phyloP scores from a whole-genome alignment of 2,797 vertebrate genomes.

The Erethizon dorsatum region DNA sequence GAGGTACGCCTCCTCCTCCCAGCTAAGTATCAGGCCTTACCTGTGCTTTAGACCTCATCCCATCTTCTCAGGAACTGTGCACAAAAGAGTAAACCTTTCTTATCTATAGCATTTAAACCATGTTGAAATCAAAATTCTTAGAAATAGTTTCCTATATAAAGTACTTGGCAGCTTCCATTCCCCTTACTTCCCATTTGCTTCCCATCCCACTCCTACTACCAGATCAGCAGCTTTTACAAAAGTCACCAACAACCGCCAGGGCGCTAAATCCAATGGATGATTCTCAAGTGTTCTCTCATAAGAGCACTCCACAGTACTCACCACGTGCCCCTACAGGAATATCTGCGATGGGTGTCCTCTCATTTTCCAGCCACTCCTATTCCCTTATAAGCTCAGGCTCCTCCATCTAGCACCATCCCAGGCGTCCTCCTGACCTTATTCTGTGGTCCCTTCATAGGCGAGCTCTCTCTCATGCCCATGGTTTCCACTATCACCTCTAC shows the following conservation, averaged over 20 bases:
- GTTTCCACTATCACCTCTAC: neutral
- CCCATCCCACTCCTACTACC: neutral
- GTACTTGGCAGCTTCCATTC: neutral
- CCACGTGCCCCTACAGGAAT: neutral
- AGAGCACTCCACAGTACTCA: neutral
- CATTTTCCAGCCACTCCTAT: neutral
- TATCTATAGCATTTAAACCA: neutral
- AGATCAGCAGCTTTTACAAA: neutral
- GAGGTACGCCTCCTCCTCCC: neutral
- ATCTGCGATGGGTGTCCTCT: neutral
- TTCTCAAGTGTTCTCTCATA: neutral
- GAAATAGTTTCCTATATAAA: neutral
- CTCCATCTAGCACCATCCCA: neutral
- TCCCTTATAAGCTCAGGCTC: neutral
- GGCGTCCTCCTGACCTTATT: neutral
- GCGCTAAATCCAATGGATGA: neutral
- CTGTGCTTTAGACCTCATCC: neutral
- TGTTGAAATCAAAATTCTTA: neutral
- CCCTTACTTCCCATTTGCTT: neutral
- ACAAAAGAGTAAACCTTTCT: neutral
- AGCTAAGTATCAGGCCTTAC: neutral
- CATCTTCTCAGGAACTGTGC: neutral
- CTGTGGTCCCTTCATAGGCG: neutral
- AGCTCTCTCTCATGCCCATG: neutral
- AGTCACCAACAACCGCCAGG: neutral